Conservation (phyloP, 2,113 vertebrate genomes). For the Atlantisia rogersi region DNA sequence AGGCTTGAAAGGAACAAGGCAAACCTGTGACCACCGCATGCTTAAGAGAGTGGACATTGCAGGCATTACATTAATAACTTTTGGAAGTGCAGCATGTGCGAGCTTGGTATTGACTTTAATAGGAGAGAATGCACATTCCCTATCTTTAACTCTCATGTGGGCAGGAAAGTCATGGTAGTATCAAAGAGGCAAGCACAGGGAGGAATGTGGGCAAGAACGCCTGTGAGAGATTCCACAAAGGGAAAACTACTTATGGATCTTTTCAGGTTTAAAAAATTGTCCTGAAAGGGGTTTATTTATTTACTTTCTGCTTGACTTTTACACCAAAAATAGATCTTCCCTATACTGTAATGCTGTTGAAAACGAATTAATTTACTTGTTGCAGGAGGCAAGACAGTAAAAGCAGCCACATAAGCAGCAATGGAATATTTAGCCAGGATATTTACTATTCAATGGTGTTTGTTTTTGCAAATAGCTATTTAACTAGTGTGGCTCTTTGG, state of each 20-base stretch:
- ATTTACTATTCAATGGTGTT: constrained; percentile 11
- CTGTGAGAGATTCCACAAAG: neutral
- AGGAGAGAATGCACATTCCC: neutral
- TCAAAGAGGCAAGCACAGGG: neutral
- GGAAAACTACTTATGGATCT: neutral
- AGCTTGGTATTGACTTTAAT: neutral
- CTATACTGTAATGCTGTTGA: neutral
- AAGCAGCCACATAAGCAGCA: neutral
- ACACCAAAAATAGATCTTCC: neutral
- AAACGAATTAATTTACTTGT: neutral
- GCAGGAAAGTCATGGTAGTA: neutral
- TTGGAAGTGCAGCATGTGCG: neutral
- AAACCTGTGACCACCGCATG: neutral
- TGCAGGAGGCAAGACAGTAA: neutral
- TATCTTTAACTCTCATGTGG: neutral
- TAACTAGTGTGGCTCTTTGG: neutral
- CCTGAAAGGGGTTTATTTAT: neutral
- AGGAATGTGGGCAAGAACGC: neutral
- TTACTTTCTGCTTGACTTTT: neutral
- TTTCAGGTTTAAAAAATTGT: neutral
- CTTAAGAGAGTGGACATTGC: neutral
- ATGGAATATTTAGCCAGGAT: neutral
- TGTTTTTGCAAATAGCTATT: constrained; percentile 29
- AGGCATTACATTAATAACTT: neutral
- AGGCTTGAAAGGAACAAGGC: neutral